phyloP scores from a whole-genome alignment of 2,888 invertebrate species.

The Stenichneumon culpator region DNA sequence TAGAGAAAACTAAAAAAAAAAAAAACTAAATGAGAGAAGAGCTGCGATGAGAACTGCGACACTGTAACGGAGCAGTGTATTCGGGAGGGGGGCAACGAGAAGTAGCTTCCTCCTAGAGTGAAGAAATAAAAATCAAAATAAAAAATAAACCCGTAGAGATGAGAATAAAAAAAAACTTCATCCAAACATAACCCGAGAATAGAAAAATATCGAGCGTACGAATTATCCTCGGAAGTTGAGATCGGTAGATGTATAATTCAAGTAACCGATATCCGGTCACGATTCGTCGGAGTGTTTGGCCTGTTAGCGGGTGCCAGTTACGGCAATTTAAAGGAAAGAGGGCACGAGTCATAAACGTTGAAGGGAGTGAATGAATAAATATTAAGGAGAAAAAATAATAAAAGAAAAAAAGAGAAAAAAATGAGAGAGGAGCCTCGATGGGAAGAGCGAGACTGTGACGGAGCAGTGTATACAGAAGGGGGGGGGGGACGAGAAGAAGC shows the following conservation, averaged over 20 bases:
- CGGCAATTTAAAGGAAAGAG: no score
- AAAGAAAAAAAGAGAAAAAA: background rate
- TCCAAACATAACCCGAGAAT: background rate
- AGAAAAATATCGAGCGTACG: constrained; percentile 17
- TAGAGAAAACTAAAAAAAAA: constrained; percentile 29
- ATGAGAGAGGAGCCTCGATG: constrained; percentile 11
- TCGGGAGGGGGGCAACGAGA: background rate
- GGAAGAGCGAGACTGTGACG: constrained; percentile 34
- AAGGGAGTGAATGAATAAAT: constrained; percentile 57
- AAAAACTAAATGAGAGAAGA: background rate
- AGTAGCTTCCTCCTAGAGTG: constrained; percentile 46
- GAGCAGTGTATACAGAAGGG: constrained; percentile 13
- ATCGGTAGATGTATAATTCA: constrained; percentile 14
- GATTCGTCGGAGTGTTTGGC: background rate
- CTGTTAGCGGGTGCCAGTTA: no score
- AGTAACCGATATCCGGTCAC: constrained; percentile 30
- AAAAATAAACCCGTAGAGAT: background rate
- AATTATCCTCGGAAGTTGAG: background rate
- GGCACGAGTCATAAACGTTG: constrained; percentile 32
- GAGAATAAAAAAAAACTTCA: background rate
- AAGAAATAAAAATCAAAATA: background rate
- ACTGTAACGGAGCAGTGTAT: constrained; percentile 35
- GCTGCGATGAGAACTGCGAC: constrained; percentile 9
- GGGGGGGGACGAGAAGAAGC: constrained; percentile 22
- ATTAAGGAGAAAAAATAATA: constrained; percentile 23